Conservation (phyloP, 1,140 invertebrate genomes). For the Heterodera carotae region DNA sequence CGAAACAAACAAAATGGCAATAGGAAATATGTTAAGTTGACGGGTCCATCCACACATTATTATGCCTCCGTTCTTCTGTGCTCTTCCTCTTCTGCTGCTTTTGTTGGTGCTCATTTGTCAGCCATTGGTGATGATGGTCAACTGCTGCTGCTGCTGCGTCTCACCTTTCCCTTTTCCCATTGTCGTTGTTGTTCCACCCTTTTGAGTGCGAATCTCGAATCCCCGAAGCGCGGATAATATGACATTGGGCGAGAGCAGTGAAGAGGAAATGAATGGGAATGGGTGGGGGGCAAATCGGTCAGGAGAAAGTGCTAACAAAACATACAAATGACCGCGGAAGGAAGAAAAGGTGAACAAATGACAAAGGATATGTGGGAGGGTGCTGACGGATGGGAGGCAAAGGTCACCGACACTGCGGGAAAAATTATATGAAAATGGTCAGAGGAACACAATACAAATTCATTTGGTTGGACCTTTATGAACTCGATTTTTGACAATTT, state of each 20-base stretch:
- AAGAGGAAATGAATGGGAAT: slow-evolving; percentile 1
- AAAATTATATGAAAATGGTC: background rate
- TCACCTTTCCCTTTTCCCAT: background rate
- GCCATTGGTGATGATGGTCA: no score
- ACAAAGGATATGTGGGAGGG: background rate
- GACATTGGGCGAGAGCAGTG: background rate
- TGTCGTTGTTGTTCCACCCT: background rate
- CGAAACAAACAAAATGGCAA: background rate
- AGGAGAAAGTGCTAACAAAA: background rate
- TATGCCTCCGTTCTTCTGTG: no score
- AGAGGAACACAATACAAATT: background rate
- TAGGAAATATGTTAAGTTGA: background rate
- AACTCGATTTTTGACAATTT: background rate
- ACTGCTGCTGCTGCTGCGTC: background rate
- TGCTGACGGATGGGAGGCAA: background rate
- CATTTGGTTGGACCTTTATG: background rate
- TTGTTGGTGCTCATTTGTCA: no score
- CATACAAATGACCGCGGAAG: background rate
- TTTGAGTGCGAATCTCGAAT: background rate
- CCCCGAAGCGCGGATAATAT: background rate
- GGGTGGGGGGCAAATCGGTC: background rate
- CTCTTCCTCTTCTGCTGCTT: background rate
- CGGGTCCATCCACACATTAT: background rate
- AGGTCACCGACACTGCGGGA: background rate
- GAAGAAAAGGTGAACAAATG: background rate